These are phyloP conservation scores for Trachurus trachurus DNA, from an alignment of 2,797 vertebrate genomes.

Conservation along the genomic window DNA sequence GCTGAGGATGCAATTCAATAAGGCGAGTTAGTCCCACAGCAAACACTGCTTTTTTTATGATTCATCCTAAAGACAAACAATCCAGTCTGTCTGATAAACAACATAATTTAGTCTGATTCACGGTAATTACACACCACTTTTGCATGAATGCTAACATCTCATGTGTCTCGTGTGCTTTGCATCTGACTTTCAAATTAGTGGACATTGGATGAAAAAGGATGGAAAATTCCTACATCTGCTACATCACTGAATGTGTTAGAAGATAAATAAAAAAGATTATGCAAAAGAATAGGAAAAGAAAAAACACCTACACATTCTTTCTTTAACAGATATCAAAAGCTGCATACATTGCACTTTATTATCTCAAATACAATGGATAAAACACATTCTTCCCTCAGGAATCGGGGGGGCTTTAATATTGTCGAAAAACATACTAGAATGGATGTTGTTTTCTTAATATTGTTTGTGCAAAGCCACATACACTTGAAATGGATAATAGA, in stretches of 20 bases:
- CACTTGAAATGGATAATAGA: background rate
- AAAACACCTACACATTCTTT: background rate
- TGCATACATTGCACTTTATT: background rate
- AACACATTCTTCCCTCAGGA: background rate
- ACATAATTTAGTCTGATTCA: slow-evolving; percentile 12
- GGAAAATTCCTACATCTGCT: background rate
- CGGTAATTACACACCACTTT: background rate
- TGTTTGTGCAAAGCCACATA: background rate
- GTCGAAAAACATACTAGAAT: too few relatives aligned
- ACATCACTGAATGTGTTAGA: background rate
- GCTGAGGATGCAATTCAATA: slow-evolving; percentile 1
- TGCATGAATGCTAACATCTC: background rate
- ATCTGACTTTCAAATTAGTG: background rate
- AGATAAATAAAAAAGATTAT: background rate
- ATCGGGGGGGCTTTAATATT: background rate
- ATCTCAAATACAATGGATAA: background rate
- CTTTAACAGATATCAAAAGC: background rate
- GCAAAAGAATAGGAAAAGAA: background rate
- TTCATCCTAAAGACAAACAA: slow-evolving; percentile 21
- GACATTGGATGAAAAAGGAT: background rate
- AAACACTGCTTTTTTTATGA: slow-evolving; percentile 6
- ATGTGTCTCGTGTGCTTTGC: background rate
- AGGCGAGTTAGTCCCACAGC: slow-evolving; percentile 13
- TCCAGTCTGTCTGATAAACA: background rate
- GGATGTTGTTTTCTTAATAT: background rate